Evolutionary conservation across 2,888 invertebrate species (phyloP).

Genomic region (Lottia scabra): DNA sequence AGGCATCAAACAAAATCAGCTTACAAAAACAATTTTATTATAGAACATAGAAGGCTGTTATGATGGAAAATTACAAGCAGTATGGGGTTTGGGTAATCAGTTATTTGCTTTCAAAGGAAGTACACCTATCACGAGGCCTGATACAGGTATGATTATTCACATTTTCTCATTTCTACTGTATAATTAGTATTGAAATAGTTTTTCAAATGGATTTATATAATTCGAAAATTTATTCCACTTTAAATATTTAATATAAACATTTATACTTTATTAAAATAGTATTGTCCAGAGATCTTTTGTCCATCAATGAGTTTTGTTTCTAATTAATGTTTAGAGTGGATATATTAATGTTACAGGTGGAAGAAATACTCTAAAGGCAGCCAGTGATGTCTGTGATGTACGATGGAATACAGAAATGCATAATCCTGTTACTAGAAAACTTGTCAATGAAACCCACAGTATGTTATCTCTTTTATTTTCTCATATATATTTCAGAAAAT

Average conservation of each 20-base stretch:
- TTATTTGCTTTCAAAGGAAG: slow-evolving; percentile 51
- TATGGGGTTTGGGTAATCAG: slow-evolving; percentile 61
- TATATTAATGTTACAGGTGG: background rate
- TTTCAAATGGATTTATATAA: too few relatives aligned
- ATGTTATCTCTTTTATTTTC: slow-evolving; percentile 27
- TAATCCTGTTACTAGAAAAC: slow-evolving; percentile 58
- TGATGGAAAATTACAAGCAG: slow-evolving; percentile 33
- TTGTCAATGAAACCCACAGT: slow-evolving; percentile 66
- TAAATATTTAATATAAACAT: too few relatives aligned
- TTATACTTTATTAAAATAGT: too few relatives aligned
- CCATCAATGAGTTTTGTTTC: too few relatives aligned
- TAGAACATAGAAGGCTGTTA: background rate
- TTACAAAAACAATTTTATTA: background rate
- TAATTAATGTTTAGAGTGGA: too few relatives aligned
- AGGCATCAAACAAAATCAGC: too few relatives aligned
- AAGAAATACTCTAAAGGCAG: background rate
- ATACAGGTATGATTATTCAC: background rate
- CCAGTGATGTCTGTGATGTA: slow-evolving; percentile 49
- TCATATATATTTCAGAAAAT: background rate
- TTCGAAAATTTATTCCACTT: too few relatives aligned
- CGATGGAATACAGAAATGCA: slow-evolving; percentile 65
- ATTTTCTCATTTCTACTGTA: too few relatives aligned
- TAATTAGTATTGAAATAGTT: too few relatives aligned
- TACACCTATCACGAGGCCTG: slow-evolving; percentile 13
- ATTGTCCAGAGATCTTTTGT: too few relatives aligned